Evolutionary conservation across 1,140 invertebrate genomes (phyloP).

Genomic region (Oedothorax gibbosus): DNA sequence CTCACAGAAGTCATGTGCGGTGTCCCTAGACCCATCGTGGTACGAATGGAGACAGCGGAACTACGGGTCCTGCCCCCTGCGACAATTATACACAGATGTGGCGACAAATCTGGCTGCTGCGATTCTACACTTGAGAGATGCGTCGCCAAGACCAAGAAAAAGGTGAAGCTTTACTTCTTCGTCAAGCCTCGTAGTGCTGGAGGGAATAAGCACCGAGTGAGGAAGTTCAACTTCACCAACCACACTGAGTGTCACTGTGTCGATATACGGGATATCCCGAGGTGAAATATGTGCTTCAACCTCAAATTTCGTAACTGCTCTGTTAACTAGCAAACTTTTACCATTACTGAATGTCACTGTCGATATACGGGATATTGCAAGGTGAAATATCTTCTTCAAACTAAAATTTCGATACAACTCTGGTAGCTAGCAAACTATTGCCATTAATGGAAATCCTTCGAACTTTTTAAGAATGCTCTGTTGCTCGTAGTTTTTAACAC

Average conservation of each 20-base stretch:
- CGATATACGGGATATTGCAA: no score
- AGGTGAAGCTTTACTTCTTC: slow-evolving; percentile 12
- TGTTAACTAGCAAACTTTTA: background rate
- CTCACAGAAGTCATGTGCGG: background rate
- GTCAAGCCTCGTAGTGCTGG: background rate
- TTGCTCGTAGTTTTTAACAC: no score
- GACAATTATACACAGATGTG: slow-evolving; percentile 21
- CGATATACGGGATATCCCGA: background rate
- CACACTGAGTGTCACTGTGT: slow-evolving; percentile 37
- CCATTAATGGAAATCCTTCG: no score
- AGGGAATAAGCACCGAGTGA: background rate
- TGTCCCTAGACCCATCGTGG: background rate
- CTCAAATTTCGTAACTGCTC: background rate
- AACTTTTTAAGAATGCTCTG: no score
- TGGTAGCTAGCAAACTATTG: no score
- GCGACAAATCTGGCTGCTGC: slow-evolving; percentile 28
- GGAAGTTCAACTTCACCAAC: slow-evolving; percentile 9
- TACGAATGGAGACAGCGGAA: background rate
- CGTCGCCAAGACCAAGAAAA: slow-evolving; percentile 20
- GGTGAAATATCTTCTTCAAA: no score
- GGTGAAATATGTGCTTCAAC: background rate
- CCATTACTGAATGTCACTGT: background rate
- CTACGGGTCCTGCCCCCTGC: background rate
- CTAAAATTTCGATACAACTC: no score
- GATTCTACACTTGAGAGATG: background rate